phyloP scores from a whole-genome alignment of 2,113 vertebrate genomes.

The Camelus dromedarius region DNA sequence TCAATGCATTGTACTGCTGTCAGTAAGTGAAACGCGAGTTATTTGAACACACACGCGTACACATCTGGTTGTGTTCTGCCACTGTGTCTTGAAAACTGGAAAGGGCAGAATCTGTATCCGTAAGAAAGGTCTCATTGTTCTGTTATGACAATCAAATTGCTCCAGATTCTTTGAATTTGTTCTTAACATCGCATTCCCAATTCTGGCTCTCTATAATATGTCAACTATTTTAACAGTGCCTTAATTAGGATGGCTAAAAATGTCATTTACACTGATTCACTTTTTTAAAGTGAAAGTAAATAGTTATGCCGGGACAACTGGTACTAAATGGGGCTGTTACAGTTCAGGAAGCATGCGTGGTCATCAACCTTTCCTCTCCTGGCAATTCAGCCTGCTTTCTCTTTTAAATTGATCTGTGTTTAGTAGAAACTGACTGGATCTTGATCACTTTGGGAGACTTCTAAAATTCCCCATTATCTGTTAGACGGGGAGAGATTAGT shows the following conservation, averaged over 20 bases:
- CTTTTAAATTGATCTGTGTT: not conserved
- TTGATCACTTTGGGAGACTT: not conserved
- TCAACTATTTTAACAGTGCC: not conserved
- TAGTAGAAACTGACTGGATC: not conserved
- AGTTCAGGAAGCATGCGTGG: not conserved
- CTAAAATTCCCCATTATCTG: not conserved
- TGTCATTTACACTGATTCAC: not conserved
- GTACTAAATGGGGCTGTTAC: not conserved
- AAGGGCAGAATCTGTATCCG: not conserved
- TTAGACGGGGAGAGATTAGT: not conserved
- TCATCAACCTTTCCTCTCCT: not conserved
- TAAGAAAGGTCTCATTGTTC: not conserved
- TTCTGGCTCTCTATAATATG: not conserved
- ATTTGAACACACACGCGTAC: not conserved
- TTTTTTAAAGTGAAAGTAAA: not conserved
- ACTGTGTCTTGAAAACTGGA: not conserved
- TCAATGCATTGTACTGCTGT: not conserved
- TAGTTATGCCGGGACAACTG: not conserved
- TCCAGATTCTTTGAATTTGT: not conserved
- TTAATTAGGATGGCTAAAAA: not conserved
- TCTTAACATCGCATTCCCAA: not conserved
- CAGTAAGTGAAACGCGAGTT: not conserved
- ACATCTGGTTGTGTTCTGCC: not conserved
- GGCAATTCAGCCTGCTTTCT: not conserved
- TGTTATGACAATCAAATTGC: not conserved